phyloP scores from a whole-genome alignment of 2,888 invertebrate genomes.

The Cheilosia urbana region DNA sequence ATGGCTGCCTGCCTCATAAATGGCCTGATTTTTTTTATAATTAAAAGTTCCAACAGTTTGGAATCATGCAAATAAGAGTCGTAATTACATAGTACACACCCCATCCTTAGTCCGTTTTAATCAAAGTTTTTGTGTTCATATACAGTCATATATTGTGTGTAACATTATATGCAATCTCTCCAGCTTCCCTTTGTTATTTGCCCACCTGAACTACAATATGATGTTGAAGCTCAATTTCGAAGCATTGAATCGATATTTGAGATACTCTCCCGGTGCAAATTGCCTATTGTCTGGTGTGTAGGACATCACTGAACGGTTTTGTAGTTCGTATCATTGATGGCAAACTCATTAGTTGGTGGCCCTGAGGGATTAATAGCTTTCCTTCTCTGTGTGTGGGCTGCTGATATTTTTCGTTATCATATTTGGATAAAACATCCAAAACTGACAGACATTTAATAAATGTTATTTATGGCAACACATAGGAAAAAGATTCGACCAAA shows the following conservation, averaged over 20 bases:
- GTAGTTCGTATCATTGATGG: slow-evolving; percentile 17
- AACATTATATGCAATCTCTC: slow-evolving; percentile 10
- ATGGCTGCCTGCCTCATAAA: not conserved
- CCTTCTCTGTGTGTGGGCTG: not conserved
- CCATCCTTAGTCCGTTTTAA: slow-evolving; percentile 13
- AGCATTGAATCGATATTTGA: slow-evolving; percentile 34
- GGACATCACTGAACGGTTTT: not conserved
- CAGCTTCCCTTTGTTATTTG: slow-evolving; percentile 1
- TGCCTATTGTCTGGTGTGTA: slow-evolving; percentile 12
- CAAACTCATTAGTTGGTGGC: slow-evolving; percentile 23
- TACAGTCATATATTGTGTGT: not conserved
- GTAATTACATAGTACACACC: slow-evolving; percentile 13
- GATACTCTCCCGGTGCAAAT: not conserved
- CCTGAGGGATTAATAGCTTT: not conserved
- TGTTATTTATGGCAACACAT: not conserved
- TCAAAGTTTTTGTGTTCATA: slow-evolving; percentile 14
- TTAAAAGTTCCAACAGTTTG: slow-evolving; percentile 23
- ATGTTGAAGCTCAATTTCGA: slow-evolving; percentile 7
- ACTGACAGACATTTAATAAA: too few relatives aligned
- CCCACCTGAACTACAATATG: not conserved
- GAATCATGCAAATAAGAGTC: slow-evolving; percentile 17
- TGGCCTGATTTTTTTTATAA: slow-evolving; percentile 5
- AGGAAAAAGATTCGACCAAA: not conserved
- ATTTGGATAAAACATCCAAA: too few relatives aligned
- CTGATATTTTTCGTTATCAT: not conserved